Percentiles rank a stretch among this genome's conserved stretches.
phyloP scores from a whole-genome alignment of 2,797 vertebrate species.

The Semotilus atromaculatus region DNA sequence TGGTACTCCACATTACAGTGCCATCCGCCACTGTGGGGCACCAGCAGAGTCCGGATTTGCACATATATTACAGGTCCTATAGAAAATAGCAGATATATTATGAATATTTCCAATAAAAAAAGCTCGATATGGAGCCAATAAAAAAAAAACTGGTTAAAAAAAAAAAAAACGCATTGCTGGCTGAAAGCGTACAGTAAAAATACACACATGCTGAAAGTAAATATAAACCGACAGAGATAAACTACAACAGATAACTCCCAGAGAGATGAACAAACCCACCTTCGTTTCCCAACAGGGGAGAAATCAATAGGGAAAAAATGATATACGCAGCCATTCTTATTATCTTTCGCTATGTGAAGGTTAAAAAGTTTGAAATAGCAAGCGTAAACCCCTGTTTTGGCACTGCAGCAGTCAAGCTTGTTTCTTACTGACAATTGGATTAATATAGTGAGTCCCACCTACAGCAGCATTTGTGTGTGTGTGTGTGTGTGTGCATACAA shows the following conservation, averaged over 20 bases:
- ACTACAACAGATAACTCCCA: slow-evolving; percentile 27
- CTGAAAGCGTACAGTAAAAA: neutral
- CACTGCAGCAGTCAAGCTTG: slow-evolving; percentile 6
- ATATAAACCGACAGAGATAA: slow-evolving; percentile 35
- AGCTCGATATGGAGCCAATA: neutral
- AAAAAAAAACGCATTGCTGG: neutral
- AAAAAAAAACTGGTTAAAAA: neutral
- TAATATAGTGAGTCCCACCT: slow-evolving; percentile 19
- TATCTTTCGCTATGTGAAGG: slow-evolving; percentile 20
- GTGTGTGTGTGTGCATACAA: slow-evolving; percentile 23
- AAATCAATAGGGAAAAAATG: slow-evolving; percentile 27
- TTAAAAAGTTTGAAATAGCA: slow-evolving; percentile 42
- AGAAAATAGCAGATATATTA: neutral
- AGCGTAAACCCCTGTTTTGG: slow-evolving; percentile 23
- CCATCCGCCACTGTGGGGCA: neutral
- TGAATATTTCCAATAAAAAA: neutral
- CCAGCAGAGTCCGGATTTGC: neutral
- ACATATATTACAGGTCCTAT: neutral
- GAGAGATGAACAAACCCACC: slow-evolving; percentile 28
- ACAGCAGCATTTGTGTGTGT: slow-evolving; percentile 27
- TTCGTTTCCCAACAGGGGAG: slow-evolving; percentile 15
- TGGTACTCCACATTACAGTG: slow-evolving; percentile 21
- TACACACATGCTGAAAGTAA: slow-evolving; percentile 20
- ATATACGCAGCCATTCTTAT: slow-evolving; percentile 24
- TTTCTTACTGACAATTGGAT: slow-evolving; percentile 36